Evolutionary conservation across 2,888 invertebrate genomes (phyloP).

Genomic region (Scaptomyza parva): DNA sequence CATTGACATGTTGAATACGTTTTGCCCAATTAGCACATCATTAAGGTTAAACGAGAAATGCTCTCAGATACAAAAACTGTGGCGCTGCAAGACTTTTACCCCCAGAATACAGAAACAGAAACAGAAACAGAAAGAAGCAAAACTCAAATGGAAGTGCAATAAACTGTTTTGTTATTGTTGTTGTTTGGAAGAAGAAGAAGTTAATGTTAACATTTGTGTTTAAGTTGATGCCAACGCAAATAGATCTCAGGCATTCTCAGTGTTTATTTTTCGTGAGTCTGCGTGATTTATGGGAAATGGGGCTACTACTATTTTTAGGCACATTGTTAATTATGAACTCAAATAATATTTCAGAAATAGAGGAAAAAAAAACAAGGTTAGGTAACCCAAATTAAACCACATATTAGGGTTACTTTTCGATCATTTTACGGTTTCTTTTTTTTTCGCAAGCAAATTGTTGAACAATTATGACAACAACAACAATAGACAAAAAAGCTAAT

Average conservation of each 20-base stretch:
- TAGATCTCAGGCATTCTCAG: conserved; percentile 52
- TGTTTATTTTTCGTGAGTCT: conserved; percentile 59
- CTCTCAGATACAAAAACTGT: conserved; percentile 6
- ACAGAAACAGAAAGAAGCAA: not conserved
- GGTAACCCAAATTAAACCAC: not conserved
- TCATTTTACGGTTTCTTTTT: conserved; percentile 6
- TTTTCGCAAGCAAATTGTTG: conserved; percentile 47
- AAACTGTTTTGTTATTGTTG: conserved; percentile 73
- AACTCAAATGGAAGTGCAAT: conserved; percentile 70
- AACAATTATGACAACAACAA: conserved; percentile 70
- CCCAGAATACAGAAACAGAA: conserved; percentile 1
- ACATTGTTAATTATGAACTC: conserved; percentile 3
- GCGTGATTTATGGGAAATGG: conserved; percentile 31
- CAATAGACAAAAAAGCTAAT: conserved; percentile 48
- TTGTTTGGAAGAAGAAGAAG: conserved; percentile 50
- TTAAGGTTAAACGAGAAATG: conserved; percentile 68
- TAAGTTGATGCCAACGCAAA: conserved; percentile 36
- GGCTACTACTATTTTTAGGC: too few relatives aligned
- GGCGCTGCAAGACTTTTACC: not conserved
- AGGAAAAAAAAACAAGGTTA: not conserved
- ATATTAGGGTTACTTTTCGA: not conserved
- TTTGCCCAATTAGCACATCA: conserved; percentile 75
- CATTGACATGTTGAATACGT: conserved; percentile 71
- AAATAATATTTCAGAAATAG: not conserved
- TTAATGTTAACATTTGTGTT: conserved; percentile 67